A percentile compares a stretch with the other conserved stretches of the same genome.
Conservation (phyloP, 2,888 invertebrate species). For the Bombyx huttoni region DNA sequence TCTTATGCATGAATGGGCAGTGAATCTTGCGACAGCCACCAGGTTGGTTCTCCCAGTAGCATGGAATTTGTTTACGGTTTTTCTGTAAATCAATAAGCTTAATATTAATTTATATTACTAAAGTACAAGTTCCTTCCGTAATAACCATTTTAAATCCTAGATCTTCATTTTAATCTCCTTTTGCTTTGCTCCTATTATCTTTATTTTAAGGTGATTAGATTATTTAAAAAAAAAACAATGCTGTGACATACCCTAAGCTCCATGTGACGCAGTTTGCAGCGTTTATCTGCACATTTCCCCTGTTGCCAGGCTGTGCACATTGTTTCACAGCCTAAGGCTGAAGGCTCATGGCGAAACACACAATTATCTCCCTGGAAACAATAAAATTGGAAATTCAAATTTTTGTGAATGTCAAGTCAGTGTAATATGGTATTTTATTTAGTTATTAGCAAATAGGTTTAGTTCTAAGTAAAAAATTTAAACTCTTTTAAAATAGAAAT, state of each 20-base stretch:
- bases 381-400: neutral
- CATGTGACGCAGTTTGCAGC: conserved; percentile 89
- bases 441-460: neutral
- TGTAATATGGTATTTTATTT: neutral
- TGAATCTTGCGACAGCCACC: conserved; percentile 88
- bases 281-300: conserved; percentile 82
- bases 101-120: conserved; percentile 1
- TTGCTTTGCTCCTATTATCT: no score
- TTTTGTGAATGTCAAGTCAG: neutral
- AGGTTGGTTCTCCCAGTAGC: conserved; percentile 91
- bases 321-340: conserved; percentile 85
- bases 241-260: conserved; percentile 77
- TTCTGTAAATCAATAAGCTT: conserved; percentile 65
- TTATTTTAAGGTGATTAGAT: no score
- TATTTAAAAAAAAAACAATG: no score
- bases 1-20: conserved; percentile 85
- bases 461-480: no score
- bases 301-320: conserved; percentile 87
- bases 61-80: conserved; percentile 85
- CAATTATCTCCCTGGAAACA: conserved; percentile 80
- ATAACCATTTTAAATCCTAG: no score
- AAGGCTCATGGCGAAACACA: conserved; percentile 87
- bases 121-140: no score
- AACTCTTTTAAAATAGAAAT: no score
- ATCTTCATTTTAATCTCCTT: no score